Evolutionary conservation across 2,113 vertebrate genomes (phyloP).

Genomic region (Ranitomeya variabilis): DNA sequence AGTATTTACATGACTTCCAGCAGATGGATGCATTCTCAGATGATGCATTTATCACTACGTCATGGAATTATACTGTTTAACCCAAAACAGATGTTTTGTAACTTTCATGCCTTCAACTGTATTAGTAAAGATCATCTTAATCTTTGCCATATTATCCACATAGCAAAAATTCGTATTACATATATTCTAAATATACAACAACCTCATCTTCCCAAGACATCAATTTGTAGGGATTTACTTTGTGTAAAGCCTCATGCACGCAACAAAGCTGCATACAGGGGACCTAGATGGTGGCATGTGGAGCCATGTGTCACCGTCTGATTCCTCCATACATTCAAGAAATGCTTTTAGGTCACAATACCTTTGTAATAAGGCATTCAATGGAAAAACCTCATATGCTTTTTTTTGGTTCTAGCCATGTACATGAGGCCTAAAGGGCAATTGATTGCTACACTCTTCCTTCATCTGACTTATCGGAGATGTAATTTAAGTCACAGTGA

Average conservation of each 20-base stretch:
- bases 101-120: neutral
- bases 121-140: conserved; percentile 25
- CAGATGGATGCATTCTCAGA: conserved; percentile 17
- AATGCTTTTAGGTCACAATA: no score
- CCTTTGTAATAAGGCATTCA: neutral
- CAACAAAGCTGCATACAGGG: neutral
- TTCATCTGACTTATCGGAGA: no score
- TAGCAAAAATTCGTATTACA: neutral
- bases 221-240: conserved; percentile 7
- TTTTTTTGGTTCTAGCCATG: no score
- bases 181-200: neutral
- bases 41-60: conserved; percentile 13
- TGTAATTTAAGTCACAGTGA: no score
- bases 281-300: neutral
- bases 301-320: neutral
- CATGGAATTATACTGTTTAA: conserved; percentile 30
- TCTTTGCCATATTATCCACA: conserved; percentile 24
- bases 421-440: no score
- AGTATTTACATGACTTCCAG: conserved; percentile 19
- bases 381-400: neutral
- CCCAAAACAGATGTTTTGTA: conserved; percentile 19
- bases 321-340: neutral
- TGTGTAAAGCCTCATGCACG: neutral
- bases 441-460: no score
- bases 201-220: neutral